Evolutionary conservation across 2,113 vertebrate species (phyloP).

Genomic region (Albula goreensis): DNA sequence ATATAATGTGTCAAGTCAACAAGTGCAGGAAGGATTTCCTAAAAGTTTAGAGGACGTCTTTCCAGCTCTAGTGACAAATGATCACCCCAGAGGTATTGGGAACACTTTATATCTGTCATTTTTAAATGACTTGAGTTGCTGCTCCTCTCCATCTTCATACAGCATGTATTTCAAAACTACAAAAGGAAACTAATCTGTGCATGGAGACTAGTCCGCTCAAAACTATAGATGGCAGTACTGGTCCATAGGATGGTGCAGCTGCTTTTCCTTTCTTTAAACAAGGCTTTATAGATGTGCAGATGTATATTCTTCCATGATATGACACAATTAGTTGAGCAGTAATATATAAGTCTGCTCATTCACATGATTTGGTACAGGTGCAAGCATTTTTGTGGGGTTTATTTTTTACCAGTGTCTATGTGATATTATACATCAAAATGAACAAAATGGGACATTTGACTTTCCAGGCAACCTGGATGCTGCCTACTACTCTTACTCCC

Average conservation of each 20-base stretch:
- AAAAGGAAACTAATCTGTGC: not conserved
- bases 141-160: not conserved
- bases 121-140: not conserved
- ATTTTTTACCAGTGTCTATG: not conserved
- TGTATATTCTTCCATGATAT: no score
- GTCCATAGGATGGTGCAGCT: no score
- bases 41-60: constrained; percentile 17
- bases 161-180: not conserved
- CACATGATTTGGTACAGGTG: not conserved
- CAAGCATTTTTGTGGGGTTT: not conserved
- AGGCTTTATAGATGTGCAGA: no score
- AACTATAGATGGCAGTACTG: no score
- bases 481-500: constrained; percentile 24
- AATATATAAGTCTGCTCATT: no score
- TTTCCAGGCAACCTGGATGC: constrained; percentile 20
- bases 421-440: not conserved
- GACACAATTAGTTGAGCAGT: no score
- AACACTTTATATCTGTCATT: not conserved
- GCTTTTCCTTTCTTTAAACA: no score
- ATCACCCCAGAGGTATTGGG: constrained; percentile 21
- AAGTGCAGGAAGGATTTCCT: constrained; percentile 34
- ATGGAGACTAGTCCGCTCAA: no score
- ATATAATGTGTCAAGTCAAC: constrained; percentile 20
- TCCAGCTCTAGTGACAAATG: not conserved
- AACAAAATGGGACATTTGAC: not conserved